Percentiles rank a stretch among this genome's conserved stretches.
phyloP scores from a whole-genome alignment of 2,797 vertebrate genomes.

The Monodelphis domestica region DNA sequence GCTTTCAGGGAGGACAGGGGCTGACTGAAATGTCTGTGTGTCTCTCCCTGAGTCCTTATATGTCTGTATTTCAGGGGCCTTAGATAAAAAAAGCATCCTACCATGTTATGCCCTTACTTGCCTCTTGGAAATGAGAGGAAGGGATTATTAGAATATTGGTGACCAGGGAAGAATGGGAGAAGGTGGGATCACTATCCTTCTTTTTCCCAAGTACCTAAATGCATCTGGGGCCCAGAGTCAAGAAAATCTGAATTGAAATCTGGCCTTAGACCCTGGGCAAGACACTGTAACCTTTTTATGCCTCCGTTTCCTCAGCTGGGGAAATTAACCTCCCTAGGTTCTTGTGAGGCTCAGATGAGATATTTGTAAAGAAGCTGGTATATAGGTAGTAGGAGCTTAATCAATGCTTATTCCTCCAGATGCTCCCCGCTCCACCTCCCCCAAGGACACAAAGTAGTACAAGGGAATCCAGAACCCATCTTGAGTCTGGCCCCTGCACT shows the following conservation, averaged over 20 bases:
- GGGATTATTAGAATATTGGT: not conserved
- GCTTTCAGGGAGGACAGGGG: not conserved
- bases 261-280: not conserved
- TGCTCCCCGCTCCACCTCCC: not conserved
- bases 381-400: not conserved
- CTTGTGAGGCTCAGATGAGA: not conserved
- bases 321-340: not conserved
- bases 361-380: not conserved
- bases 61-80: not conserved
- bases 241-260: not conserved
- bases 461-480: not conserved
- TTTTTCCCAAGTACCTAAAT: not conserved
- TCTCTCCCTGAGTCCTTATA: not conserved
- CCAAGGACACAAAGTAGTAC: not conserved
- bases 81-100: not conserved
- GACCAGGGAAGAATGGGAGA: not conserved
- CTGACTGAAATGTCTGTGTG: not conserved
- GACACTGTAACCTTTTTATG: not conserved
- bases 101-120: not conserved
- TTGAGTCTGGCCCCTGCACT: not conserved
- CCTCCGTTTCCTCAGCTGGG: not conserved
- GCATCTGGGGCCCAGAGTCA: not conserved
- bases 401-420: not conserved
- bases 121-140: not conserved
- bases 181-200: not conserved